Percentiles rank a stretch among this genome's conserved stretches.
phyloP scores from a whole-genome alignment of 2,797 vertebrate species.

The Darevskia nairensis region DNA sequence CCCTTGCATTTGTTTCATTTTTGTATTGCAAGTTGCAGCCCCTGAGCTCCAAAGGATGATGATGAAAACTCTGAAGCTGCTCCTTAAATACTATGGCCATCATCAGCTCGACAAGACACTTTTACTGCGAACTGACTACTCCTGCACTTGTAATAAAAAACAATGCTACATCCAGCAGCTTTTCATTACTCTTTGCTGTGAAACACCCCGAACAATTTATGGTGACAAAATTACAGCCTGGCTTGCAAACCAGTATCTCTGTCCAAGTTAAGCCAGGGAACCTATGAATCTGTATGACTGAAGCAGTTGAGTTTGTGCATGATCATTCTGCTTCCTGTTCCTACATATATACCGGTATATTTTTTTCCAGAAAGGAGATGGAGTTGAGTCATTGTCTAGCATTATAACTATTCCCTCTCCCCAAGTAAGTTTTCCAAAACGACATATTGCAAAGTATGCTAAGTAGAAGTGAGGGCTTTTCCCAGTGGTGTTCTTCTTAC shows the following conservation, averaged over 20 bases:
- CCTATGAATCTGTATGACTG: background rate
- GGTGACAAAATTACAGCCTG: background rate
- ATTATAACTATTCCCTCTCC: background rate
- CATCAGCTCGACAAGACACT: background rate
- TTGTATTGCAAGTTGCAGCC: background rate
- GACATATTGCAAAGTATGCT: constrained; percentile 27
- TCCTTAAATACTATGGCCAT: background rate
- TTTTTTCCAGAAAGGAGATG: background rate
- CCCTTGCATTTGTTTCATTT: background rate
- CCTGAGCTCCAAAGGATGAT: background rate
- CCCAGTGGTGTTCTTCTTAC: constrained; percentile 58
- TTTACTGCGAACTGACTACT: background rate
- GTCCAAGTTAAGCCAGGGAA: background rate
- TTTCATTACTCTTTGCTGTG: background rate
- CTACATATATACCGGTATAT: background rate
- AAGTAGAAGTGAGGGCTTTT: constrained; percentile 53
- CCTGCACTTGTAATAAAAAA: constrained; percentile 2
- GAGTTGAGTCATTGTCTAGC: background rate
- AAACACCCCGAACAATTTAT: background rate
- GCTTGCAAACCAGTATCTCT: background rate
- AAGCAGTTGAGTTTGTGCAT: background rate
- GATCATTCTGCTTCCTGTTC: background rate
- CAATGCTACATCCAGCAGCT: background rate
- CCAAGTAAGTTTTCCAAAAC: constrained; percentile 8
- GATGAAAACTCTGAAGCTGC: background rate